Conservation (phyloP, 1,140 invertebrate genomes). For the Brachionus koreanus region DNA sequence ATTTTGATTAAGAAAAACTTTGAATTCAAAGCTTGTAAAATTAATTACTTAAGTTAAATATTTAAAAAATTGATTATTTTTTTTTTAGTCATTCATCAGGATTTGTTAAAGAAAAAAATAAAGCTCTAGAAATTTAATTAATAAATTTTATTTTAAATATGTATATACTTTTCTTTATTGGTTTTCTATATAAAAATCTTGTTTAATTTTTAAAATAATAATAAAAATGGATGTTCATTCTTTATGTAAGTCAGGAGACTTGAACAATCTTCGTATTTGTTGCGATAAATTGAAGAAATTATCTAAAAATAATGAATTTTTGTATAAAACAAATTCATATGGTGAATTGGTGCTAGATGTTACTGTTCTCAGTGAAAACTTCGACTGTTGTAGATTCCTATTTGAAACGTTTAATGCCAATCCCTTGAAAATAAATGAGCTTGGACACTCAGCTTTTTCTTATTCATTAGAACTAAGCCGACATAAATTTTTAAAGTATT, state of each 20-base stretch:
- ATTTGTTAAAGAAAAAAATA: too few species aligned
- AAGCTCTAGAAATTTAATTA: too few species aligned
- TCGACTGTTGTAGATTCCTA: conserved; percentile 5
- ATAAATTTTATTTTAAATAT: too few species aligned
- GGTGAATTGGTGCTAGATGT: background rate
- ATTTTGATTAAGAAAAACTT: too few species aligned
- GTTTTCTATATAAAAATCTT: too few species aligned
- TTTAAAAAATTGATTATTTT: too few species aligned
- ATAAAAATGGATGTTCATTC: background rate
- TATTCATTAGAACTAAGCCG: background rate
- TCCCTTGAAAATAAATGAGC: conserved; percentile 4
- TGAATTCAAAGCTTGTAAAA: too few species aligned
- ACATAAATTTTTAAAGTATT: conserved; percentile 1
- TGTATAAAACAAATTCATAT: background rate
- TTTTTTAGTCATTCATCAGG: too few species aligned
- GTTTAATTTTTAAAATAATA: background rate
- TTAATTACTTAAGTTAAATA: too few species aligned
- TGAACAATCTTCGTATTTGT: background rate
- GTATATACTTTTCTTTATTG: too few species aligned
- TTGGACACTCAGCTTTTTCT: conserved; percentile 7
- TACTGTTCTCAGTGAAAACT: background rate
- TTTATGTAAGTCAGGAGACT: background rate
- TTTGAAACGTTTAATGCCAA: background rate
- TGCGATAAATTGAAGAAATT: background rate
- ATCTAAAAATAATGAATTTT: conserved; percentile 22